phyloP scores from a whole-genome alignment of 2,113 vertebrate genomes.

The Psittacara wagleri region DNA sequence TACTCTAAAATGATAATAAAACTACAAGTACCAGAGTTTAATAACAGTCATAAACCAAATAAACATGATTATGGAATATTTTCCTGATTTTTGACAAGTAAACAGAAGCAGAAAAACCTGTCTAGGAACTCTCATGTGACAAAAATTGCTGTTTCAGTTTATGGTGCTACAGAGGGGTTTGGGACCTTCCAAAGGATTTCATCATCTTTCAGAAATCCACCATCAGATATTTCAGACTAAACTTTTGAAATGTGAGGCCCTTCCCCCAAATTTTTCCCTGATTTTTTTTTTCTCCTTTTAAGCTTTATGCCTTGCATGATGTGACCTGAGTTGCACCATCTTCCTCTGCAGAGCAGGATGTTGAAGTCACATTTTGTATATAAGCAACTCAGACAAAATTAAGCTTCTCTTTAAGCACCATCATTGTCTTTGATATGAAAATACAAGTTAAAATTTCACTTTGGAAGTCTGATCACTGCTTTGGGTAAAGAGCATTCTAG shows the following conservation, averaged over 20 bases:
- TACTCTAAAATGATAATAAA: neutral
- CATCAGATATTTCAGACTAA: neutral
- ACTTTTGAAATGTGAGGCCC: rapidly evolving
- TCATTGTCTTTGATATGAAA: neutral
- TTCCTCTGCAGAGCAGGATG: neutral
- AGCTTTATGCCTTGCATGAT: neutral
- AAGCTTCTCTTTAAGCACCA: neutral
- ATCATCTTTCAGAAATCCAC: neutral
- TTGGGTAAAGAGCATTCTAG: neutral
- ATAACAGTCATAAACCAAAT: neutral
- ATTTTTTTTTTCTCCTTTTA: neutral
- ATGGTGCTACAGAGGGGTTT: neutral
- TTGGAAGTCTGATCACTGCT: neutral
- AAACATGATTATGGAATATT: neutral
- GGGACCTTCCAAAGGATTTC: neutral
- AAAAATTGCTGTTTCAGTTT: neutral
- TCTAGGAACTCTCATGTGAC: neutral
- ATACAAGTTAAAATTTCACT: neutral
- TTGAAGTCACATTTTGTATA: neutral
- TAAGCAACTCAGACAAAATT: neutral
- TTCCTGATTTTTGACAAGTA: neutral
- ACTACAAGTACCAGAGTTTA: neutral
- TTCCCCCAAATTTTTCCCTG: rapidly evolving
- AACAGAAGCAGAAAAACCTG: neutral
- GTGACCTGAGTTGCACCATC: rapidly evolving